Conservation (phyloP, 2,113 vertebrate genomes). For the Perccottus glenii region DNA sequence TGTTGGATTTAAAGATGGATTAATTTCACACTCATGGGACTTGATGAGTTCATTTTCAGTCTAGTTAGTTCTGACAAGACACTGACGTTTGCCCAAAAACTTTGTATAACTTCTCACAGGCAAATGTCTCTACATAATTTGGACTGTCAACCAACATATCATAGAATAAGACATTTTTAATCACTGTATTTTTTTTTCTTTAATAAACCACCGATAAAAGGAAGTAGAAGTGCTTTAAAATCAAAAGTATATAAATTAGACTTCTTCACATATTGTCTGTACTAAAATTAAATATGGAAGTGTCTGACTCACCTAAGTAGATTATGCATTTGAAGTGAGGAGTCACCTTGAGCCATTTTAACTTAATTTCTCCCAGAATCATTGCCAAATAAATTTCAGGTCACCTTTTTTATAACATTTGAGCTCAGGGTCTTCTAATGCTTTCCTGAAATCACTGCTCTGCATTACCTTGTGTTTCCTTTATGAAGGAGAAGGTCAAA, state of each 20-base stretch:
- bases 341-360: slow-evolving; percentile 20
- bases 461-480: neutral
- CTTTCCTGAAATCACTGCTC: neutral
- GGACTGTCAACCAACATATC: neutral
- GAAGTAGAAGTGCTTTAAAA: neutral
- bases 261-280: neutral
- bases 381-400: neutral
- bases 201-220: no score
- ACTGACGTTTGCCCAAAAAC: neutral
- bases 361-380: neutral
- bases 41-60: neutral
- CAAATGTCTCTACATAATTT: neutral
- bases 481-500: slow-evolving; percentile 35
- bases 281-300: slow-evolving; percentile 4
- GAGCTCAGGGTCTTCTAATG: neutral
- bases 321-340: slow-evolving; percentile 8
- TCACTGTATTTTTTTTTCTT: neutral
- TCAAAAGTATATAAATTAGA: neutral
- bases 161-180: neutral
- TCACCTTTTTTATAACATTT: neutral
- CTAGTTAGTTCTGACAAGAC: neutral
- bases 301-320: slow-evolving; percentile 1
- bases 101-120: neutral
- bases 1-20: neutral
- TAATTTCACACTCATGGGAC: neutral